Evolutionary conservation across 2,797 vertebrate genomes (phyloP), one percentile per base, ranked within the genome.

Genomic region (Amniataba percoides): DNA sequence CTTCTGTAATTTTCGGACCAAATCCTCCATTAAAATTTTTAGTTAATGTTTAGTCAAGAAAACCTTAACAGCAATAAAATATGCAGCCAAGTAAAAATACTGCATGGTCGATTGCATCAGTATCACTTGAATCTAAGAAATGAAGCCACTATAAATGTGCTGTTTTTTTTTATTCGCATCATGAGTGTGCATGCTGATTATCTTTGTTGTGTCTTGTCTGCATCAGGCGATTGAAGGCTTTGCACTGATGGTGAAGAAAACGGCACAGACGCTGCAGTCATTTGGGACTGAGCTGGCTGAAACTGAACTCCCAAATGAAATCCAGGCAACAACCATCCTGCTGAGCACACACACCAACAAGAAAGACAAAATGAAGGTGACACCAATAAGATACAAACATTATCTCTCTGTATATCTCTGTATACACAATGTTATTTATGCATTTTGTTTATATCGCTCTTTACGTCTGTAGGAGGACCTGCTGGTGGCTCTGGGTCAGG

Each of bases 251-350:
- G 98, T 99, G 66, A 99, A 99, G 91, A 96, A 96, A 90, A 99
- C 96, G 0, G 98, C 98, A 4, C 98, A 98, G 93, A 96, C 92
- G 31, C 95, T 99, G 80, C 98, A 98, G 93, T 94, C 94, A 19
- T 98, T 99, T 77, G 98, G 98, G 83, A 97, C 96, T 0, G 98
- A 99, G 87, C 94, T 99, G 88, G 98, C 98, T 10, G 98, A 99
- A 88, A 98, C 97, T 0, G 98, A 99, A 59, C 94, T 99, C 72
- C 98, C 98, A 58, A 97, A 97, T 31, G 97, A 99, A 64, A 95
- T 96, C 43, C 95, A 96, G 43, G 96, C 97, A n/a, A 99, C 97
- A 0, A 95, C 85, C 78, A 64, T 87, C 27, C 96, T 99, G 81
- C 95, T 99, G 78, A 93, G 90, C 52, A 83, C 91, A 1, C 98